These are phyloP conservation scores for Anhinga anhinga DNA, from an alignment of 2,113 vertebrate genomes.

Conservation along the genomic window DNA sequence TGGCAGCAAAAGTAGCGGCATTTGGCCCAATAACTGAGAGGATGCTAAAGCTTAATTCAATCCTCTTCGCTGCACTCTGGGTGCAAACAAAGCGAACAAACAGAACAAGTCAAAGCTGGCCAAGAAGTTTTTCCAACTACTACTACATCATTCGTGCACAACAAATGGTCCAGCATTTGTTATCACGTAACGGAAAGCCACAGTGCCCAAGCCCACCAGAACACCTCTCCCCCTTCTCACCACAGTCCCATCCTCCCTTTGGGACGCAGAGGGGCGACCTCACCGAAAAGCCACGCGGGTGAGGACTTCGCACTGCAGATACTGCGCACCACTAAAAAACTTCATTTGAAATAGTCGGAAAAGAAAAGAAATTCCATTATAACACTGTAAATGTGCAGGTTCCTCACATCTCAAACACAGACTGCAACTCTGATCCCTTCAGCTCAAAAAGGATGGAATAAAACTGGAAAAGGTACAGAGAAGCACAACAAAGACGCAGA, in stretches of 20 bases:
- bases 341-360: not conserved
- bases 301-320: not conserved
- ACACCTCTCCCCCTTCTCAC: not conserved
- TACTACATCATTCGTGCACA: not conserved
- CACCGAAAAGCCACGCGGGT: not conserved
- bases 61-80: constrained; percentile 35
- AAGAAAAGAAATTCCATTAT: not conserved
- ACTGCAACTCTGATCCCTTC: not conserved
- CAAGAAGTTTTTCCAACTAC: constrained; percentile 41
- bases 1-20: constrained; percentile 49
- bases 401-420: not conserved
- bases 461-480: not conserved
- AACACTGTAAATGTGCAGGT: not conserved
- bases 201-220: not conserved
- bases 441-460: not conserved
- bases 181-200: not conserved
- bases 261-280: not conserved
- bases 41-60: constrained; percentile 55
- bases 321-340: too few relatives aligned
- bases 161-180: not conserved
- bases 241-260: not conserved
- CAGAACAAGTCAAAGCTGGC: constrained; percentile 27
- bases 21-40: constrained; percentile 58
- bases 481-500: not conserved
- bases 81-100: constrained; percentile 57